phyloP scores from a whole-genome alignment of 2,113 vertebrate species.

The Puffinus mauretanicus region DNA sequence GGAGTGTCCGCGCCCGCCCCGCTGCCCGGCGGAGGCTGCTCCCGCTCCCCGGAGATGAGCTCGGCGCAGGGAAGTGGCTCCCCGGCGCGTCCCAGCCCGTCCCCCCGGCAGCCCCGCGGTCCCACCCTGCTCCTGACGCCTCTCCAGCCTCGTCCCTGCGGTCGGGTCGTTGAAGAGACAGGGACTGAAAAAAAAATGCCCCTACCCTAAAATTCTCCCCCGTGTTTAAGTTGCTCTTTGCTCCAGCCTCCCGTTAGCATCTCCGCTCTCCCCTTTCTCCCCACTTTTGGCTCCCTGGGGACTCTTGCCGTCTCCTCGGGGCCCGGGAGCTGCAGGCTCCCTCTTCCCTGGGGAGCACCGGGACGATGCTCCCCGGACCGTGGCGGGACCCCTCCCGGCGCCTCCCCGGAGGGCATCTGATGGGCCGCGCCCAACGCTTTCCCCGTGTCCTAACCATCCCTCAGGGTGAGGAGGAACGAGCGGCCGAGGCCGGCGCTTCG shows the following conservation, averaged over 20 bases:
- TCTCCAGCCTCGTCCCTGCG: not conserved
- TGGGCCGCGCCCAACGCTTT: accelerated
- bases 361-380: not conserved
- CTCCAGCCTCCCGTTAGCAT: not conserved
- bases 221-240: not conserved
- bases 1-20: too few relatives aligned
- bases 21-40: not conserved
- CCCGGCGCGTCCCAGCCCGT: not conserved
- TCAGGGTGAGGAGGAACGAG: not conserved
- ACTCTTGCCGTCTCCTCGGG: not conserved
- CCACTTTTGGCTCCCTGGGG: not conserved
- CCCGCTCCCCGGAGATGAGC: not conserved
- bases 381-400: not conserved
- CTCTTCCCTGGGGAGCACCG: not conserved
- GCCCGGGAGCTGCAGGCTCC: not conserved
- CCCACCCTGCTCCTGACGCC: too few relatives aligned
- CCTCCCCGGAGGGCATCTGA: accelerated
- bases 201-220: not conserved
- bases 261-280: not conserved
- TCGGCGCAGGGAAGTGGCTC: not conserved
- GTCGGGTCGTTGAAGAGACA: accelerated
- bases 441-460: not conserved
- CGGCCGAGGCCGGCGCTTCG: not conserved
- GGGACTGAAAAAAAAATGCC: not conserved
- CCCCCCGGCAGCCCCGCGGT: not conserved